Evolutionary conservation across 2,888 invertebrate species (phyloP).

Genomic region (Epinotia ramella): DNA sequence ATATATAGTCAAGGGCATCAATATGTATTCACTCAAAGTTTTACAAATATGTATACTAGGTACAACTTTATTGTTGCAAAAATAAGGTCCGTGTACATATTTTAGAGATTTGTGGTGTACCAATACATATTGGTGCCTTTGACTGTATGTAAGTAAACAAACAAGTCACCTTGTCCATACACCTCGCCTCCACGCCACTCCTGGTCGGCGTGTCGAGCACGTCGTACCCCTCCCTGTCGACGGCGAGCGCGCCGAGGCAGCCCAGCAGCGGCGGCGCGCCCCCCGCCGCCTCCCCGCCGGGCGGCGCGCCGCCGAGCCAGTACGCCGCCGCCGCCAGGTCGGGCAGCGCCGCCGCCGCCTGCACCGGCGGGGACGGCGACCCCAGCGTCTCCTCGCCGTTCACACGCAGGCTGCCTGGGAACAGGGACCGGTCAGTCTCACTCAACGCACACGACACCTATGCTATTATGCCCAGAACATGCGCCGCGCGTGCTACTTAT

Average conservation of each 20-base stretch:
- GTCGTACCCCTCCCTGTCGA: slow-evolving; percentile 87
- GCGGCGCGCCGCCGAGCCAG: slow-evolving; percentile 94
- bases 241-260: slow-evolving; percentile 89
- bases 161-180: slow-evolving; percentile 87
- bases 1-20: no score
- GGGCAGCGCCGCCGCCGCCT: slow-evolving; percentile 85
- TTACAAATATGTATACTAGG: no score
- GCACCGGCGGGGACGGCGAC: slow-evolving; percentile 87
- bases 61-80: no score
- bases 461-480: no score
- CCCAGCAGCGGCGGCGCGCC: slow-evolving; percentile 87
- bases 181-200: slow-evolving; percentile 90
- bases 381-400: slow-evolving; percentile 88
- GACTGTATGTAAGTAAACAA: background rate
- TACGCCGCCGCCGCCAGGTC: slow-evolving; percentile 89
- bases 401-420: slow-evolving; percentile 88
- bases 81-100: no score
- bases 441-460: slow-evolving; percentile 25
- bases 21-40: no score
- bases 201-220: slow-evolving; percentile 86
- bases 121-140: no score
- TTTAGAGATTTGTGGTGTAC: no score
- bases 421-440: slow-evolving; percentile 41
- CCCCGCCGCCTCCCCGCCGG: slow-evolving; percentile 79
- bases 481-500: no score